Conservation (phyloP, 2,113 vertebrate genomes). For the Ptychochromis oligacanthus region DNA sequence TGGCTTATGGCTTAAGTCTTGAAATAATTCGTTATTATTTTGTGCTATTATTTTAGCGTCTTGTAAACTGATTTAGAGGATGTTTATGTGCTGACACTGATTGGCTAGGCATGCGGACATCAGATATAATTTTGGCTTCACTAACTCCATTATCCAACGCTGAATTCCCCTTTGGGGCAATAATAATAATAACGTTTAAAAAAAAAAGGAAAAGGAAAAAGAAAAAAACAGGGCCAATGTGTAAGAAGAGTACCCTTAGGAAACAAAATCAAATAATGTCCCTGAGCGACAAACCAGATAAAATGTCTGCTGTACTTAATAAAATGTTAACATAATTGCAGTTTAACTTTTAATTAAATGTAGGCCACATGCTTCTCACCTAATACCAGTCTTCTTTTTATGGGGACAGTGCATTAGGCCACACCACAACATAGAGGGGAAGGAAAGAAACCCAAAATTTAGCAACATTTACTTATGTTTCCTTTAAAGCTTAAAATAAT, state of each 20-base stretch:
- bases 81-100: no score
- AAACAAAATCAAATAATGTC: not conserved
- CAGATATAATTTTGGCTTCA: not conserved
- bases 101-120: no score
- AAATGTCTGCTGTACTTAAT: not conserved
- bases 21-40: no score
- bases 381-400: not conserved
- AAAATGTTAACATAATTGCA: not conserved
- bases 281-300: not conserved
- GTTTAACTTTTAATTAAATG: constrained; percentile 4
- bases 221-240: not conserved
- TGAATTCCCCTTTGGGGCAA: not conserved
- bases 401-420: no score
- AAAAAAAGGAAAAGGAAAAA: not conserved
- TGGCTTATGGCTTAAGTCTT: no score
- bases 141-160: not conserved
- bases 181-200: not conserved
- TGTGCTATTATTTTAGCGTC: not conserved
- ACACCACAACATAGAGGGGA: not conserved
- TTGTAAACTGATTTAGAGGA: not conserved
- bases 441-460: accelerated
- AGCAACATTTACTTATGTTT: no score
- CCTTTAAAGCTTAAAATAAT: no score
- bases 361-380: not conserved
- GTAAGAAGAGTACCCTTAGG: not conserved